Evolutionary conservation across 2,113 vertebrate genomes (phyloP).

Genomic region (Sarotherodon lohbergeri): DNA sequence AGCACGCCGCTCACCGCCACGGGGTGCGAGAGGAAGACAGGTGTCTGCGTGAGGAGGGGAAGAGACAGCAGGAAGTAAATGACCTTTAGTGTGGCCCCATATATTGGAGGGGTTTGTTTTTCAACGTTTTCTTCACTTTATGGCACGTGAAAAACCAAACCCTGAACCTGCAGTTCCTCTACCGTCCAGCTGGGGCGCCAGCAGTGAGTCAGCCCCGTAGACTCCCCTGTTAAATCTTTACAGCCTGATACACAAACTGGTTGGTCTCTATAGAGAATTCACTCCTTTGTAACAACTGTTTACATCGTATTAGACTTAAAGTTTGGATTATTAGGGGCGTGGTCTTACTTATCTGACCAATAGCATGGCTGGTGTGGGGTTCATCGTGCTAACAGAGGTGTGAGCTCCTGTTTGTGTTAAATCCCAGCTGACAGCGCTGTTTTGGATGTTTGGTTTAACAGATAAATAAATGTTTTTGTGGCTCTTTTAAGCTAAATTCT

Average conservation of each 20-base stretch:
- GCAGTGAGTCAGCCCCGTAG: background rate
- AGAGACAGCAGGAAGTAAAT: background rate
- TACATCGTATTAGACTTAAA: background rate
- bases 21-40: constrained; percentile 27
- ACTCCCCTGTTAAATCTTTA: background rate
- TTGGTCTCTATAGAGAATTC: background rate
- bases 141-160: background rate
- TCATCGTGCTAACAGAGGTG: background rate
- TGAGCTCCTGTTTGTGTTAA: background rate
- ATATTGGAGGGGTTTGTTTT: background rate
- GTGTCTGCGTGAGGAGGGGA: constrained; percentile 1
- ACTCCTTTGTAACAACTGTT: background rate
- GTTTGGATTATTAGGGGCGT: background rate
- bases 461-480: background rate
- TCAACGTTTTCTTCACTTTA: background rate
- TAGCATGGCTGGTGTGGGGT: background rate
- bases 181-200: background rate
- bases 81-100: background rate
- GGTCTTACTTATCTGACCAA: background rate
- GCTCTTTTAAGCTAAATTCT: background rate
- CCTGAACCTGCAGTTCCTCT: background rate
- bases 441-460: background rate
- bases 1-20: constrained; percentile 29
- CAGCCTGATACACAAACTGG: background rate
- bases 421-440: background rate